Base-by-base conservation (phyloP, 2,888 invertebrate species). In the Nomada goodeniana region DNA sequence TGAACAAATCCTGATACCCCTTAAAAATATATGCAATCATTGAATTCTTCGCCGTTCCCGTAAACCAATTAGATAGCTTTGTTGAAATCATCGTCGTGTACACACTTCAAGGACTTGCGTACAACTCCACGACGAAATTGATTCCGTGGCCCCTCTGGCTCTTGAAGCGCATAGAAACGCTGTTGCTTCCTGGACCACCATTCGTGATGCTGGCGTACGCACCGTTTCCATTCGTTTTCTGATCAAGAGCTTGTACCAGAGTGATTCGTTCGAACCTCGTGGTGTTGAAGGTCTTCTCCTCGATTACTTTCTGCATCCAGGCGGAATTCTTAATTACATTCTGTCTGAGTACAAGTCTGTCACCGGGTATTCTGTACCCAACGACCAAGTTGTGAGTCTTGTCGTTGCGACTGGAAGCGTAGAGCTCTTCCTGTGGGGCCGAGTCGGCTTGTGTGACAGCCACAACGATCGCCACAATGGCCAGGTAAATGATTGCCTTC, bases 91-190 rank as follows among this genome's bases (percentile, higher is more conserved):
- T 2, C 4, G 10, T 44, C 13, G 23, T 1, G 36, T 36, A 23
- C 44, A n/a, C 57, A 13, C 0, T 13, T 76, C 42, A 76, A 11
- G 44, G n/a, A 42, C 80, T 78, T 13, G 86, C 94, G 88, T 94
- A 95, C 53, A 95, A 82, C 65, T 94, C 92, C 15, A 95, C 90
- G 20, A 93, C 69, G 82, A 94, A 95, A 83, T 94, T 94, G 79
- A 95, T 93, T 26, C 94, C 92, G 60, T 93, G 91, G 23, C 94
- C 91, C 20, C 94, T 91, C 81, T 94, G 92, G 29, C 95, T 95
- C 85, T 94, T 94, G 87, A 95, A 94, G 53, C 91, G 92, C 0
- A 95, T 76, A 0, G 92, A 92, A 2, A 92, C 94, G 44, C 86
- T 90, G 13, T 72, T 89, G 63, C 81, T 71, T 4, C 93, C 93